phyloP scores from a whole-genome alignment of 2,888 invertebrate genomes.

The Calameuta filiformis region DNA sequence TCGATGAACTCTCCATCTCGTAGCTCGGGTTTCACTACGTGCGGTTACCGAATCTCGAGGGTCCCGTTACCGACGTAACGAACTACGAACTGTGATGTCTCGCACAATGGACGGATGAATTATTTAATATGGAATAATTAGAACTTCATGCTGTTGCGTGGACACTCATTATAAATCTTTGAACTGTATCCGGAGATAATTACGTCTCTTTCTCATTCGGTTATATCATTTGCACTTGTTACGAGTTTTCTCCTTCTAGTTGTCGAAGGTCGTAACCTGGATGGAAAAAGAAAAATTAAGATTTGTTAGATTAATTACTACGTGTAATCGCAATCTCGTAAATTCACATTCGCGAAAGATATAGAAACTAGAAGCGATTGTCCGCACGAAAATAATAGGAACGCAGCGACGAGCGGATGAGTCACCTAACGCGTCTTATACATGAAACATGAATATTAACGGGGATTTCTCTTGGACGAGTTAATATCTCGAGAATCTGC shows the following conservation, averaged over 20 bases:
- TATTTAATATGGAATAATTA: background rate
- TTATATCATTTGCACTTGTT: background rate
- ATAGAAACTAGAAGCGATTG: background rate
- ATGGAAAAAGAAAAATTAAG: background rate
- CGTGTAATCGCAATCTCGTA: background rate
- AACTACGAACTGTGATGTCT: background rate
- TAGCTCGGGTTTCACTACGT: background rate
- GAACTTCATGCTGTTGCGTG: background rate
- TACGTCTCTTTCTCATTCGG: background rate
- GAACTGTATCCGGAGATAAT: background rate
- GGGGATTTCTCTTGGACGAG: background rate
- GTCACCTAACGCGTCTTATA: background rate
- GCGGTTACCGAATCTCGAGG: background rate
- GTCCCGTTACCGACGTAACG: background rate
- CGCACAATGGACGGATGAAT: background rate
- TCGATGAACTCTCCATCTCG: constrained; percentile 7
- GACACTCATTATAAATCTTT: background rate
- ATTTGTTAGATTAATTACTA: background rate
- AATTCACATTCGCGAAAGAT: background rate
- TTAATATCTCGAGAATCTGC: background rate
- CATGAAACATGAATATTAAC: background rate
- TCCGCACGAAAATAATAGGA: background rate
- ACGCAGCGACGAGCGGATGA: background rate
- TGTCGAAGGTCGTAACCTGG: background rate
- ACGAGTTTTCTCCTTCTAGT: background rate